Conservation (phyloP, 1,140 invertebrate species). For the Stenopsyche tienmushanensis region DNA sequence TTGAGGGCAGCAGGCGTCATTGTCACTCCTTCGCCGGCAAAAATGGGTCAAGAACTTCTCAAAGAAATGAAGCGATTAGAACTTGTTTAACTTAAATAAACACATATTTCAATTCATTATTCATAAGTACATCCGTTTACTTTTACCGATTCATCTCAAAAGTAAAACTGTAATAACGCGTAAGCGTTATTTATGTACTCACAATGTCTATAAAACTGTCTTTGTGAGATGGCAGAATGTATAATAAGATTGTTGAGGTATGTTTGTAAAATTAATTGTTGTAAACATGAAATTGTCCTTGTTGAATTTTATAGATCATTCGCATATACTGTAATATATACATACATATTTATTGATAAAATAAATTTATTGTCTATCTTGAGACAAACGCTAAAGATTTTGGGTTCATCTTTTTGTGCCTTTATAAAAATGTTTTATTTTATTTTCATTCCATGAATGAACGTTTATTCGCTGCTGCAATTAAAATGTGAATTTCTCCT, state of each 20-base stretch:
- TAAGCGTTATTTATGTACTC: not conserved
- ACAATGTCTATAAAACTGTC: not conserved
- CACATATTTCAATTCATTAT: no score
- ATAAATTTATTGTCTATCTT: not conserved
- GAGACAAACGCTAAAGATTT: not conserved
- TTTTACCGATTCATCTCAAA: no score
- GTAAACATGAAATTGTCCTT: not conserved
- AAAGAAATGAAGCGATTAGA: slow-evolving; percentile 84
- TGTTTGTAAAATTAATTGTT: not conserved
- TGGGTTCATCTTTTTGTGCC: not conserved
- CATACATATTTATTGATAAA: not conserved
- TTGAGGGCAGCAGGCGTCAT: slow-evolving; percentile 89
- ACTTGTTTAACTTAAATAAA: slow-evolving; percentile 60
- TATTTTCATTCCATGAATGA: not conserved
- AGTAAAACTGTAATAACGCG: no score
- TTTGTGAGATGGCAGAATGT: not conserved
- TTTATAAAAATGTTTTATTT: not conserved
- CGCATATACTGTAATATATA: not conserved
- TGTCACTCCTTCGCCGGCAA: slow-evolving; percentile 93
- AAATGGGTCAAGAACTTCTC: slow-evolving; percentile 88
- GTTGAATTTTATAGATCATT: not conserved
- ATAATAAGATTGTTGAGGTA: not conserved
- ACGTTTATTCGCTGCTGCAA: not conserved
- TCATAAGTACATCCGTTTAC: no score
- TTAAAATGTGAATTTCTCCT: no score